Percentiles rank a stretch among this genome's conserved stretches.
phyloP scores from a whole-genome alignment of 35 echinoderm and acorn worm genomes.

The Anneissia japonica region DNA sequence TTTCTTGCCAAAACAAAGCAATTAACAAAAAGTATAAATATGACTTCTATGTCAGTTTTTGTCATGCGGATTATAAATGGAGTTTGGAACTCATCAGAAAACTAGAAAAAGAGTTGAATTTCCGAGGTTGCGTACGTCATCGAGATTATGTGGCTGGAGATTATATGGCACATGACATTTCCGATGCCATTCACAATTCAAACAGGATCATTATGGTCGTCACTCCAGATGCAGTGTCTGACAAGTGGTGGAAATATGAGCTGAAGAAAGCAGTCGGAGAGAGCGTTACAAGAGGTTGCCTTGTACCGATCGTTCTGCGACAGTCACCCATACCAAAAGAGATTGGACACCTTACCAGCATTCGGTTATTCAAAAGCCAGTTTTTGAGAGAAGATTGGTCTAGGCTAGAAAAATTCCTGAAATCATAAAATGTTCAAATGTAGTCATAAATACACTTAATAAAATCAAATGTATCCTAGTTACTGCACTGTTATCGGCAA shows the following conservation, averaged over 20 bases:
- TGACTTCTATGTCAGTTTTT: constrained; percentile 79
- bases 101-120: constrained; percentile 55
- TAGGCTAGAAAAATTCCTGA: constrained; percentile 34
- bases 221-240: constrained; percentile 50
- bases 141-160: constrained; percentile 74
- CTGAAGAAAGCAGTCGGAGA: constrained; percentile 46
- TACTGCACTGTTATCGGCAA: too few species aligned
- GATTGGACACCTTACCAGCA: constrained; percentile 56
- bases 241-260: constrained; percentile 86
- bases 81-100: constrained; percentile 60
- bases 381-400: constrained; percentile 65
- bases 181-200: constrained; percentile 42
- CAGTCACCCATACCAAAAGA: constrained; percentile 59
- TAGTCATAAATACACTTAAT: too few species aligned
- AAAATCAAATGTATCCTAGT: too few species aligned
- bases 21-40: constrained; percentile 39
- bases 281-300: constrained; percentile 30
- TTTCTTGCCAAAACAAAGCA: background rate
- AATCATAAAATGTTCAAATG: too few species aligned
- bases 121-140: constrained; percentile 62
- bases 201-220: constrained; percentile 58
- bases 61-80: constrained; percentile 84
- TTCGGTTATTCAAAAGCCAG: constrained; percentile 69
- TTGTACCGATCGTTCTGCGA: constrained; percentile 66
- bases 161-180: constrained; percentile 62